Conservation (phyloP, 2,888 invertebrate species). For the Drosophila monieri region DNA sequence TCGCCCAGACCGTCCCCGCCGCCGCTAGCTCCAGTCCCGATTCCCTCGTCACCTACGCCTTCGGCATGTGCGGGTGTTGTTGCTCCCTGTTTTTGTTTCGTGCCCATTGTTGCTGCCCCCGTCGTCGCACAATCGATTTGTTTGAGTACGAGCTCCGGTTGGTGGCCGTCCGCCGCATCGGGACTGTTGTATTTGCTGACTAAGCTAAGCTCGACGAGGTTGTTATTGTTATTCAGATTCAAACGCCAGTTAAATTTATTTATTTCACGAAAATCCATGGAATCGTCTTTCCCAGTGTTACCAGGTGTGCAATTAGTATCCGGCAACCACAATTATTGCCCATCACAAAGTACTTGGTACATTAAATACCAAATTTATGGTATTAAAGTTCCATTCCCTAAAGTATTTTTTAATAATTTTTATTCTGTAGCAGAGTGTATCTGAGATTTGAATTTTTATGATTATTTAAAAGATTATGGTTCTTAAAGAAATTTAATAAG, state of each 20-base stretch:
- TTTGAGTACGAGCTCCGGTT: slow-evolving; percentile 29
- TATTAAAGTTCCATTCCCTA: not conserved
- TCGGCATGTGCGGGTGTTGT: slow-evolving; percentile 47
- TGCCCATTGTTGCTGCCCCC: slow-evolving; percentile 52
- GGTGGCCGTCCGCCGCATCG: slow-evolving; percentile 53
- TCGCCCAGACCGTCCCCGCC: slow-evolving; percentile 41
- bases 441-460: not conserved
- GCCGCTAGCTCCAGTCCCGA: slow-evolving; percentile 22
- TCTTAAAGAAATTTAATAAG: too few relatives aligned
- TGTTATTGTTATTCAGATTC: slow-evolving; percentile 64
- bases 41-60: slow-evolving; percentile 30
- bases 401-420: too few relatives aligned
- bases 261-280: slow-evolving; percentile 56
- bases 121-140: slow-evolving; percentile 49
- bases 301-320: not conserved
- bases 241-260: slow-evolving; percentile 68
- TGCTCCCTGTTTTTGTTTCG: slow-evolving; percentile 65
- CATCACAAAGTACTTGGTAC: not conserved
- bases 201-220: slow-evolving; percentile 52
- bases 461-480: not conserved
- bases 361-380: not conserved
- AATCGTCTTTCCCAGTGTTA: slow-evolving; percentile 10
- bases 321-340: not conserved
- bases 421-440: not conserved
- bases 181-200: slow-evolving; percentile 45